phyloP scores from a whole-genome alignment of 1,140 invertebrate species.

The Leptinotarsa defecta region DNA sequence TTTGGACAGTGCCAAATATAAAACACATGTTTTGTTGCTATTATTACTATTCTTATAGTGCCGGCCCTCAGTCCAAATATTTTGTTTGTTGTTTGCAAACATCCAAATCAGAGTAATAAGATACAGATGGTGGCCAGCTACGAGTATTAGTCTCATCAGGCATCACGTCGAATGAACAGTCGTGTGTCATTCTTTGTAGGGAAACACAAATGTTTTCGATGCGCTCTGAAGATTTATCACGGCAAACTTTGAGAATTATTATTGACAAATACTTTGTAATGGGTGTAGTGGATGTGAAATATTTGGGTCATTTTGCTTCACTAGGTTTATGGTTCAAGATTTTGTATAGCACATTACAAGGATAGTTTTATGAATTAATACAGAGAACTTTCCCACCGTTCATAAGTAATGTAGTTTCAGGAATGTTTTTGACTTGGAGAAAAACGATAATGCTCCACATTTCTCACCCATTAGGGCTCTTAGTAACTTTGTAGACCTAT shows the following conservation, averaged over 20 bases:
- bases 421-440: too few species aligned
- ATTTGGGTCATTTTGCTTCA: slow-evolving; percentile 3
- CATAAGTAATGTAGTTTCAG: too few species aligned
- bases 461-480: too few species aligned
- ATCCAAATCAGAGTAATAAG: neutral
- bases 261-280: slow-evolving; percentile 6
- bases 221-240: neutral
- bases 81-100: neutral
- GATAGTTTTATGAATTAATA: neutral
- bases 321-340: neutral
- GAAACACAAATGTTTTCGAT: slow-evolving; percentile 10
- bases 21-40: neutral
- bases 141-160: neutral
- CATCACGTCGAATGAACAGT: neutral
- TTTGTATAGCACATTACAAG: neutral
- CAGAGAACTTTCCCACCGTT: too few species aligned
- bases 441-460: too few species aligned
- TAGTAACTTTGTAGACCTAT: too few species aligned
- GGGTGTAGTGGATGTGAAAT: neutral
- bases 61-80: neutral
- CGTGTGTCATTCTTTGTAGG: slow-evolving; percentile 4
- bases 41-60: neutral
- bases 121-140: neutral
- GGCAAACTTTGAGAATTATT: neutral
- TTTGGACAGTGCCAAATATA: neutral